These are phyloP conservation scores for Microtus richardsoni DNA, from an alignment of 2,113 vertebrate species.

Conservation along the genomic window DNA sequence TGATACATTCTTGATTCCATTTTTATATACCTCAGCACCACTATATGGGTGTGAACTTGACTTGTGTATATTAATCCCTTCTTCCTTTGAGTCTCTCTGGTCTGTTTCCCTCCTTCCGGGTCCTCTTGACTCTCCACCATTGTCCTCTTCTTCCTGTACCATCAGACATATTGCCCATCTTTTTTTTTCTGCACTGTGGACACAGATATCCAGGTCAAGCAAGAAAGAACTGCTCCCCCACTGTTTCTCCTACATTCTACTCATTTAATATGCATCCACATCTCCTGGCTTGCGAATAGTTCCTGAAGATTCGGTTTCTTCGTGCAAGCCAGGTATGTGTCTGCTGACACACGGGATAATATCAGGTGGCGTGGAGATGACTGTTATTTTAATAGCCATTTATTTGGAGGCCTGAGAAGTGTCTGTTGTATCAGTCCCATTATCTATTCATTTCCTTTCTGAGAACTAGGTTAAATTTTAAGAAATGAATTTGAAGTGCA, in stretches of 20 bases:
- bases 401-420: constrained; percentile 36
- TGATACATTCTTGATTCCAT: background rate
- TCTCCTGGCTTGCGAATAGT: background rate
- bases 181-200: background rate
- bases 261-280: background rate
- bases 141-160: background rate
- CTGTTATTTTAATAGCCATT: constrained; percentile 33
- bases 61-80: background rate
- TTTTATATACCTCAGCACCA: background rate
- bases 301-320: background rate
- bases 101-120: background rate
- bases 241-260: rapidly evolving
- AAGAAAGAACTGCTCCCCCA: too few species aligned
- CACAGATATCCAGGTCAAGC: background rate
- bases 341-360: background rate
- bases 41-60: background rate
- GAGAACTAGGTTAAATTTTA: constrained; percentile 24
- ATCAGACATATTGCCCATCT: rapidly evolving
- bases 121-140: rapidly evolving
- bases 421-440: background rate
- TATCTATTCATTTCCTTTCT: background rate
- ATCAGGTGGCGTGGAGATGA: background rate
- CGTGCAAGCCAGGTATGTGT: background rate
- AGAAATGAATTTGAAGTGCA: constrained; percentile 36
- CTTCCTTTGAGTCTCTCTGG: background rate